Percentiles rank a stretch among this genome's conserved stretches.
phyloP scores from a whole-genome alignment of 2,888 invertebrate genomes.

The Nezara viridula region DNA sequence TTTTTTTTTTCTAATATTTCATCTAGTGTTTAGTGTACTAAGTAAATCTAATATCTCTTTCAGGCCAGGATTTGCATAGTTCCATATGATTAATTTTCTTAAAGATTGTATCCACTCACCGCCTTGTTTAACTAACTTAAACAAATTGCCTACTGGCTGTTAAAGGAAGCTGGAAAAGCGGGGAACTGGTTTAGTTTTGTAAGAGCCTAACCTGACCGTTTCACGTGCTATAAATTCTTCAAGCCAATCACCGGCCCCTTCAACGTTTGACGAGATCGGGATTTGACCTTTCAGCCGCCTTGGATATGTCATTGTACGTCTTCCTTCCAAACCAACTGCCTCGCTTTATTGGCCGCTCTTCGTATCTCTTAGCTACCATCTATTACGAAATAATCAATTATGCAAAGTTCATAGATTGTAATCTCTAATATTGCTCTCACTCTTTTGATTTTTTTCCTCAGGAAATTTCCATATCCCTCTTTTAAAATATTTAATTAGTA shows the following conservation, averaged over 20 bases:
- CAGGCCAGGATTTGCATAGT: background rate
- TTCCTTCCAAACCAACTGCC: background rate
- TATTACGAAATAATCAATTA: background rate
- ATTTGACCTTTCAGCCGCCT: background rate
- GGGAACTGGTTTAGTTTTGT: conserved; percentile 14
- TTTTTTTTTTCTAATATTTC: no score
- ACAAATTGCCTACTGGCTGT: background rate
- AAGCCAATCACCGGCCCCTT: conserved; percentile 6
- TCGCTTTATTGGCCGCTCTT: background rate
- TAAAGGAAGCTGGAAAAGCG: background rate
- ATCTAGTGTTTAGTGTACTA: no score
- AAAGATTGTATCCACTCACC: background rate
- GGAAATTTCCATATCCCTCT: no score
- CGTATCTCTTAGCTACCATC: background rate
- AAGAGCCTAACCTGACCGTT: background rate
- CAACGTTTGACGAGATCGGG: background rate
- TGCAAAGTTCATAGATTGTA: background rate
- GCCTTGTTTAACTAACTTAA: background rate
- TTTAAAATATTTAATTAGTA: no score
- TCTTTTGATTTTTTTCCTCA: no score
- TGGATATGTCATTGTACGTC: background rate
- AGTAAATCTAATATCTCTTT: background rate
- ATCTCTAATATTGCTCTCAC: background rate
- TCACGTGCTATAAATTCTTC: background rate
- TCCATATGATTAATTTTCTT: background rate